Base-by-base conservation (phyloP, 2,888 invertebrate genomes). In the Oegoconia quadripuncta region DNA sequence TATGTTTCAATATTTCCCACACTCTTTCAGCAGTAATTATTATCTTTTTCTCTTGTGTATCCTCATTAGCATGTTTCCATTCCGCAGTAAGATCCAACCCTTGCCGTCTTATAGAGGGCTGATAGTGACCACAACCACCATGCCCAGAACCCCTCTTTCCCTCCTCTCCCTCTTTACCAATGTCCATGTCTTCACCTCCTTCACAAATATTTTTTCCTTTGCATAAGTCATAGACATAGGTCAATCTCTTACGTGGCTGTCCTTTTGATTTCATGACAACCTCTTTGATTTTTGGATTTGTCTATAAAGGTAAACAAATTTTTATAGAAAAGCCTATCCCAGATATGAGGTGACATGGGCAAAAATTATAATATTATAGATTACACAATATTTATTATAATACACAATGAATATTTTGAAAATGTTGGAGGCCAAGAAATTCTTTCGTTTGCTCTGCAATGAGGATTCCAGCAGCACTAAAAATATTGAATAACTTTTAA, bases 21-120 rank as follows among this genome's bases (percentile, higher is more conserved):
- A 98, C 99, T 55, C 98, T 89, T 75, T 99, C 99, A 1, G 99
- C 99, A 4, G 96, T 95, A 5, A 99, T 89, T 1, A 90, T 87
- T 12, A 98, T 97, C 80, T 99, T 99, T 70, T 96, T 95, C 71
- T 99, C 98, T 80, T 99, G 98, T 4, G 97, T 95, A 65, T 99
- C 99, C 86, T 99, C 99, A 80, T 99, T 99, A 0, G 96, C 92
- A 74, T 98, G 95, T 80, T 97, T 99, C 99, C 99, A 99, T 81
- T 99, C 99, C 0, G 98, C 99, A 1, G 94, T 92, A 27, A 99
- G 88, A 60, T 99, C 99, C 29, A 99, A 88, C 0, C 98, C 99
- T 23, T 92, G 91, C 41, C 98, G 88, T 43, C 96, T 90, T 35
- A 99, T 95, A 37, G 93, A 95, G 0, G 99, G 99, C 72, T 99